Conservation (phyloP, 2,797 vertebrate genomes). For the Lagodon rhomboides region DNA sequence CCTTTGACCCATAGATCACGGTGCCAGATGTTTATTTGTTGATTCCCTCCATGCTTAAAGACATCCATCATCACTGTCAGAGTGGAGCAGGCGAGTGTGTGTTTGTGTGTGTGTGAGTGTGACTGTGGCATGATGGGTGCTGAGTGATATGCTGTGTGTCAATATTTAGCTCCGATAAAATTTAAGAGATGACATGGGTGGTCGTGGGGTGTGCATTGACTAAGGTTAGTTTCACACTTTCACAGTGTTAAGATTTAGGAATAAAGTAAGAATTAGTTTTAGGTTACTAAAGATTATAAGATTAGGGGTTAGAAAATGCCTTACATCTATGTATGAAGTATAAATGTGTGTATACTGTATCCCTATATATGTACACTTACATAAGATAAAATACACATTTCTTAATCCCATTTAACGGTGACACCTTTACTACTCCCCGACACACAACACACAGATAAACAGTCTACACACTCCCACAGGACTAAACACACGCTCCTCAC, state of each 20-base stretch:
- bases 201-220: constrained; percentile 17
- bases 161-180: constrained; percentile 66
- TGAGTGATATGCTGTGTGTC: constrained; percentile 69
- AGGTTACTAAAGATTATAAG: neutral
- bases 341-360: constrained; percentile 1
- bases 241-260: neutral
- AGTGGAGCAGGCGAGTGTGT: constrained; percentile 41
- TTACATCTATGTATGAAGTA: neutral
- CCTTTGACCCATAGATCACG: constrained; percentile 68
- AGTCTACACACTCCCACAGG: constrained; percentile 14
- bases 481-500: constrained; percentile 35
- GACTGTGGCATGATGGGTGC: constrained; percentile 30
- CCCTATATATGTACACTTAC: too few species aligned
- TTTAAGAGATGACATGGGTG: constrained; percentile 47
- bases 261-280: neutral
- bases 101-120: constrained; percentile 20
- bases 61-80: constrained; percentile 84
- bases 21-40: constrained; percentile 82
- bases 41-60: constrained; percentile 70
- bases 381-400: neutral
- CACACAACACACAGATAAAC: constrained; percentile 1
- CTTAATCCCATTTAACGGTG: constrained; percentile 14
- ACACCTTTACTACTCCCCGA: constrained; percentile 19
- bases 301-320: neutral
- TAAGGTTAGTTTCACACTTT: neutral